phyloP scores from a whole-genome alignment of 2,888 invertebrate genomes.

The Epinotia ramella region DNA sequence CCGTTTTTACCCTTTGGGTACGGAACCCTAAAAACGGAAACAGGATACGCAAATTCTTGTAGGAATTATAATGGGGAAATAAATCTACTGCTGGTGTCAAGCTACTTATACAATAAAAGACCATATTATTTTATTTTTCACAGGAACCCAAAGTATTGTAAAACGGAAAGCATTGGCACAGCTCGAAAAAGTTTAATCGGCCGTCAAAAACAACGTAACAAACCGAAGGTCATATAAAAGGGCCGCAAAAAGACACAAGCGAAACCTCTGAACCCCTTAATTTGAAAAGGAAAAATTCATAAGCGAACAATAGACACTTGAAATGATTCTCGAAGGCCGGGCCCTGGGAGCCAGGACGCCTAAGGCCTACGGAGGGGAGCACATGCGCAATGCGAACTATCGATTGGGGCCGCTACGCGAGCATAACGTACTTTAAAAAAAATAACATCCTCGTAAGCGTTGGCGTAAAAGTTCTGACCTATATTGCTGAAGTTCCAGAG shows the following conservation, averaged over 20 bases:
- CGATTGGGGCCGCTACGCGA: constrained; percentile 31
- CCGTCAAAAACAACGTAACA: neutral
- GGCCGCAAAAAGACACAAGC: neutral
- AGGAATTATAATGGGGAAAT: neutral
- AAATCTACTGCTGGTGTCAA: neutral
- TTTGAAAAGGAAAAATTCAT: constrained; percentile 7
- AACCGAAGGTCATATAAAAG: constrained; percentile 7
- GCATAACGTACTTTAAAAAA: constrained; percentile 22
- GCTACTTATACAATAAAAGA: neutral
- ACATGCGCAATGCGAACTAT: constrained; percentile 40
- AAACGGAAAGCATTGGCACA: neutral
- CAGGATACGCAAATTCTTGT: neutral
- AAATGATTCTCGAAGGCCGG: constrained; percentile 32
- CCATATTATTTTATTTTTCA: neutral
- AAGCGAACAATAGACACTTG: constrained; percentile 33
- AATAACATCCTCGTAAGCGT: constrained; percentile 16
- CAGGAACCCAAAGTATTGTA: too few relatives aligned
- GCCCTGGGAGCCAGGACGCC: constrained; percentile 29
- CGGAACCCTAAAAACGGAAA: too few relatives aligned
- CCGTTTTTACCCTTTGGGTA: too few relatives aligned
- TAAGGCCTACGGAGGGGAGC: constrained; percentile 32
- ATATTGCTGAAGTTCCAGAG: neutral
- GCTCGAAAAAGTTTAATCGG: neutral
- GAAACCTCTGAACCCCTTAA: constrained; percentile 12
- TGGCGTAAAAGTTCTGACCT: neutral